These are phyloP conservation scores for Axinella damicornis DNA, from an alignment of 37 sponge, comb jelly and placozoan genomes.

Conservation along the genomic window DNA sequence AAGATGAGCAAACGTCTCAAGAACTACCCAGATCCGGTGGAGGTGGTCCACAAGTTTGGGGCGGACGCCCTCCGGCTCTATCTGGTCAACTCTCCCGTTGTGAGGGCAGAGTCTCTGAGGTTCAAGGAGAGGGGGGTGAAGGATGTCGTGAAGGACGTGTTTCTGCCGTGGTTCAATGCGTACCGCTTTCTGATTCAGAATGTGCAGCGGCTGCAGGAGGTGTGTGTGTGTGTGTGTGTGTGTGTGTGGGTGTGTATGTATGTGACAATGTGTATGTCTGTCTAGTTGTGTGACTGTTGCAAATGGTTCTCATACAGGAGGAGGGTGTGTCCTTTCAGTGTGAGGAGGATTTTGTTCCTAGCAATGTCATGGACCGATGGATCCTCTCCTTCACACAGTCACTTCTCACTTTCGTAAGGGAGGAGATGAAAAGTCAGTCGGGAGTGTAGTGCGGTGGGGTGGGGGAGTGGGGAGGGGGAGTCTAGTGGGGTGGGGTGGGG, in stretches of 20 bases:
- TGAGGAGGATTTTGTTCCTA: conserved; percentile 61
- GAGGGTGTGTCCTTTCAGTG: conserved; percentile 71
- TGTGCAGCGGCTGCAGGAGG: conserved; percentile 73
- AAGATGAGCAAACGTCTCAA: conserved; percentile 99
- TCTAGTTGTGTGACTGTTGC: no score
- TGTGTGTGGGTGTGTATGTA: no score
- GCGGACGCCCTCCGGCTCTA: conserved; percentile 96
- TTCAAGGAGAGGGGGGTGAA: conserved; percentile 96
- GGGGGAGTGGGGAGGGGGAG: no score
- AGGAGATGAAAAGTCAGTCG: conserved; percentile 88
- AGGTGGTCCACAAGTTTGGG: conserved; percentile 89
- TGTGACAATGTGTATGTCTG: no score
- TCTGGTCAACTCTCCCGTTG: conserved; percentile 96
- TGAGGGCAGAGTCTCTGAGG: conserved; percentile 91
- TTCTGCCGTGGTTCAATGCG: conserved; percentile 99
- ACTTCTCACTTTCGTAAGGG: conserved; percentile 85
- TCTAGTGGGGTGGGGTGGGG: no score
- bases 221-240: background rate
- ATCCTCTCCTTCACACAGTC: conserved; percentile 92
- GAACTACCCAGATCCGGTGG: conserved; percentile 97
- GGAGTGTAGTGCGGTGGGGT: no score
- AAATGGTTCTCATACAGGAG: conserved; percentile 55
- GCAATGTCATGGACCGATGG: conserved; percentile 96
- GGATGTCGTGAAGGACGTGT: conserved; percentile 97
- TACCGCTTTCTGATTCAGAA: conserved; percentile 97